These are phyloP conservation scores for Cyrtodaria siliqua DNA, from an alignment of 2,888 invertebrate genomes.

Conservation along the genomic window DNA sequence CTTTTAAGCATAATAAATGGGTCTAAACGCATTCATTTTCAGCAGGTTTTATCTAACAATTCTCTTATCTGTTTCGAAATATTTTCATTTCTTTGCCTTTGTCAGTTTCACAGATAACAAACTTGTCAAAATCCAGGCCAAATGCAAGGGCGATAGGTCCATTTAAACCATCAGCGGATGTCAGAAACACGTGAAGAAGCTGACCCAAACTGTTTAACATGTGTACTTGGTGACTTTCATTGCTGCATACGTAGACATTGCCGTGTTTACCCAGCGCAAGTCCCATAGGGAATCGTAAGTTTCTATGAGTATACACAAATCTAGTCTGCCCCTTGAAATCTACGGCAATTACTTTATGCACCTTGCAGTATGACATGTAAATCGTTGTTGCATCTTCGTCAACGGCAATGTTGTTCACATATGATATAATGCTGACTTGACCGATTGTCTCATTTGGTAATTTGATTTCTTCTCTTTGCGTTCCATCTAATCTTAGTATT, in stretches of 20 bases:
- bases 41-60: no score
- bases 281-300: not conserved
- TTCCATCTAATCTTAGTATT: no score
- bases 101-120: not conserved
- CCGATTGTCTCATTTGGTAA: no score
- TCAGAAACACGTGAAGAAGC: not conserved
- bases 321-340: no score
- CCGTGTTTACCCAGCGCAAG: not conserved
- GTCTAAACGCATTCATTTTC: no score
- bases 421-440: no score
- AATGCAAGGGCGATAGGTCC: not conserved
- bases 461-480: no score
- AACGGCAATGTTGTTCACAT: no score
- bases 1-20: no score
- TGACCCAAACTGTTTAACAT: not conserved
- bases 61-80: not conserved
- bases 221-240: not conserved
- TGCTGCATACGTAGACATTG: not conserved
- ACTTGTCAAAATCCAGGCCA: not conserved
- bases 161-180: not conserved
- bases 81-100: not conserved
- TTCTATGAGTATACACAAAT: not conserved
- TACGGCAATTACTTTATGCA: no score
- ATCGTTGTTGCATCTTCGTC: no score
- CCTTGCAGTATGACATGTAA: no score